These are phyloP conservation scores for Drosophila tani DNA, from an alignment of 1,140 invertebrate genomes.

Conservation along the genomic window DNA sequence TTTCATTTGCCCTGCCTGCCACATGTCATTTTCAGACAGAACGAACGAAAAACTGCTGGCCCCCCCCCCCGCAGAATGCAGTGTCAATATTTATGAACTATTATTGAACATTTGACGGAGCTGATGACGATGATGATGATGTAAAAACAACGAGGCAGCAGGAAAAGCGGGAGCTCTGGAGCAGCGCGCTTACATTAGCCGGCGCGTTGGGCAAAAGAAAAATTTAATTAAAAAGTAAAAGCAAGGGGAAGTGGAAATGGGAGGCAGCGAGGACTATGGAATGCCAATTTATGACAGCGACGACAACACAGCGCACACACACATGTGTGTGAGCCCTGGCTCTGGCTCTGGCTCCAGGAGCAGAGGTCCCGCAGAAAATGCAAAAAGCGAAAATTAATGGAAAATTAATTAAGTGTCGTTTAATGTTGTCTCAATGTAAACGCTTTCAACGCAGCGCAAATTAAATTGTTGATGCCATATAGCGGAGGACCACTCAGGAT, in stretches of 20 bases:
- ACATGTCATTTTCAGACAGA: constrained; percentile 48
- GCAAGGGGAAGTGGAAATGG: constrained; percentile 11
- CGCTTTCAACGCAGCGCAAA: constrained; percentile 78
- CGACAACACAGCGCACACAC: constrained; percentile 6
- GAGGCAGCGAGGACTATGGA: constrained; percentile 17
- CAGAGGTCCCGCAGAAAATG: constrained; percentile 25
- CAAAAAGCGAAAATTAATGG: constrained; percentile 73
- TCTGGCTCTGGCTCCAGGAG: background rate
- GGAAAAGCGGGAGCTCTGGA: background rate
- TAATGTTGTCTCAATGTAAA: constrained; percentile 82
- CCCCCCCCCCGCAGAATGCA: background rate
- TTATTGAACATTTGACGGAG: constrained; percentile 44
- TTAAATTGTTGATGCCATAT: constrained; percentile 70
- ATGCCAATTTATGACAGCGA: constrained; percentile 59
- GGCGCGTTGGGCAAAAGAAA: constrained; percentile 25
- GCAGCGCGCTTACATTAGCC: constrained; percentile 35
- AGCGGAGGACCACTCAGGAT: constrained; percentile 15
- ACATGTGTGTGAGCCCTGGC: background rate
- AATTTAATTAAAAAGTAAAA: constrained; percentile 62
- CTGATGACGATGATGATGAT: constrained; percentile 22
- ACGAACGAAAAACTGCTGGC: constrained; percentile 2
- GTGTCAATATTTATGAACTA: constrained; percentile 49
- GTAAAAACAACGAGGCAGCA: background rate
- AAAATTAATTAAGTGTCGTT: constrained; percentile 81
- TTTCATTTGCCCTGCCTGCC: constrained; percentile 47